phyloP scores from a whole-genome alignment of 1,140 invertebrate genomes.

The Drosophila eugracilis region DNA sequence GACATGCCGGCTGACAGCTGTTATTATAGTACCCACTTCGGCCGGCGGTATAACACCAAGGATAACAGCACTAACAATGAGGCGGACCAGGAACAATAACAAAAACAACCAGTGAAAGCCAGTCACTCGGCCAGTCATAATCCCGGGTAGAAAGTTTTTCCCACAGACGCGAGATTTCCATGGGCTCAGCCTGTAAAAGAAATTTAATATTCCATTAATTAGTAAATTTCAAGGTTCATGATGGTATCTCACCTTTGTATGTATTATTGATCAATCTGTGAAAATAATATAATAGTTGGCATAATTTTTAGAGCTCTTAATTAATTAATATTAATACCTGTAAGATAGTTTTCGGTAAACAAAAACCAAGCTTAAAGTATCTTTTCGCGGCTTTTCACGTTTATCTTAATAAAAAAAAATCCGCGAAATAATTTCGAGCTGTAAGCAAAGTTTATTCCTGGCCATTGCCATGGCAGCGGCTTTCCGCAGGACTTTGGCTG shows the following conservation, averaged over 20 bases:
- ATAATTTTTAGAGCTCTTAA: too few relatives aligned
- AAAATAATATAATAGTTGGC: background rate
- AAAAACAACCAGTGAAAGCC: conserved; percentile 53
- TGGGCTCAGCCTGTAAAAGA: conserved; percentile 12
- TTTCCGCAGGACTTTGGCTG: background rate
- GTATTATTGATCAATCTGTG: background rate
- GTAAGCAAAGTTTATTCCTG: conserved; percentile 19
- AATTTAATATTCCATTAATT: conserved; percentile 49
- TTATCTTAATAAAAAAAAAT: background rate
- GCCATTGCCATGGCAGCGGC: conserved; percentile 8
- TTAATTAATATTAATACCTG: background rate
- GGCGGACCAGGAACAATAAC: too few relatives aligned
- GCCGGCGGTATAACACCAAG: conserved; percentile 34
- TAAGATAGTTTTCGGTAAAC: background rate
- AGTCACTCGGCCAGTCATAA: conserved; percentile 33
- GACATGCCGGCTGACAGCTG: conserved; percentile 68
- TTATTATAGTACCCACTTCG: conserved; percentile 63
- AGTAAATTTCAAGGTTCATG: background rate
- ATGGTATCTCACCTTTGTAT: background rate
- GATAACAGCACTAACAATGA: conserved; percentile 43
- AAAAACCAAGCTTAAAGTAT: conserved; percentile 2
- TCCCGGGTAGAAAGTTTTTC: conserved; percentile 48
- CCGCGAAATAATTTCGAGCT: background rate
- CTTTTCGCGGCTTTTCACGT: background rate
- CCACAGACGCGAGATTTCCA: conserved; percentile 17